These are phyloP conservation scores for Lithophane semibrunnea DNA, from an alignment of 2,888 invertebrate genomes.

Conservation along the genomic window DNA sequence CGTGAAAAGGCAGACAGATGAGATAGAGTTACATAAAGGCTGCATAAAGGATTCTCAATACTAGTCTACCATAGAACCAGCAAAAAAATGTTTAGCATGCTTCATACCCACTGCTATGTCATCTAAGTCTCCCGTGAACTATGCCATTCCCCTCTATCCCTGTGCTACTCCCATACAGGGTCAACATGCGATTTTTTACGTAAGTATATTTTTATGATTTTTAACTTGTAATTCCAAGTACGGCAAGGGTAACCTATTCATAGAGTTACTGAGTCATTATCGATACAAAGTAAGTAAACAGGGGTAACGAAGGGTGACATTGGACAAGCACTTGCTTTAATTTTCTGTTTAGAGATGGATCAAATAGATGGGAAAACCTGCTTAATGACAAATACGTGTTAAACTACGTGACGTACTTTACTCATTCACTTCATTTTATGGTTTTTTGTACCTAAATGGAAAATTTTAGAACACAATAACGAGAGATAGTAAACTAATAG, in stretches of 20 bases:
- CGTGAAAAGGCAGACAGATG: too few species aligned
- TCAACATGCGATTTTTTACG: background rate
- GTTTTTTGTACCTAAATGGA: background rate
- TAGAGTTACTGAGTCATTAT: conserved; percentile 57
- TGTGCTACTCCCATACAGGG: conserved; percentile 1
- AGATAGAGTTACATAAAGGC: too few species aligned
- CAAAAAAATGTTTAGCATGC: background rate
- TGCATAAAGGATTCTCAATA: background rate
- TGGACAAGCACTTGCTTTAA: conserved; percentile 69
- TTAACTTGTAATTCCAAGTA: conserved; percentile 27
- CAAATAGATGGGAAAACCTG: conserved; percentile 21
- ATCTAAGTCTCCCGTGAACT: conserved; percentile 1
- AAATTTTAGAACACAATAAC: background rate
- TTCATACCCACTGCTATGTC: background rate
- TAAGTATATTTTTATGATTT: conserved; percentile 19
- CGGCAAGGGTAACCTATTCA: conserved; percentile 25
- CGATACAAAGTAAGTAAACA: conserved; percentile 65
- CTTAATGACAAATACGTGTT: background rate
- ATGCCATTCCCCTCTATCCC: background rate
- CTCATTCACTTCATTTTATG: background rate
- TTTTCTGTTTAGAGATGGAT: conserved; percentile 54
- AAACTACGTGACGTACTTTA: background rate
- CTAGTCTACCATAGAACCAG: background rate
- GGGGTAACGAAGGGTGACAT: conserved; percentile 46
- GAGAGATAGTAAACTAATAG: background rate